A percentile compares a stretch with the other conserved stretches of the same genome.
Conservation (phyloP, 2,797 vertebrate species). For the Myioborus miniatus region DNA sequence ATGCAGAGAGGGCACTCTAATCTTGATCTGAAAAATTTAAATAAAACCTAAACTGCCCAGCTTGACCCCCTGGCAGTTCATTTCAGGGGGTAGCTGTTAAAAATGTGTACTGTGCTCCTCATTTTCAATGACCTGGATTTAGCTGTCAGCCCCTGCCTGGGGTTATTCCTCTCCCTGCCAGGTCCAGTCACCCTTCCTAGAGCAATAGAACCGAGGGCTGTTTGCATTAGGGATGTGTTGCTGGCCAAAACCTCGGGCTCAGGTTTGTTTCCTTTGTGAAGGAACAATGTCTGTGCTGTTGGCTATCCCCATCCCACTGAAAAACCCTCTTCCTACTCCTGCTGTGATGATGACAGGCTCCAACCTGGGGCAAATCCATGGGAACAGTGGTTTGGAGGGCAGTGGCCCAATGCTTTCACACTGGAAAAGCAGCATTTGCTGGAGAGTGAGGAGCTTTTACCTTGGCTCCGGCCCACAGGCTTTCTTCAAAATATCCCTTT, state of each 20-base stretch:
- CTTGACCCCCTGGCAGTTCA: background rate
- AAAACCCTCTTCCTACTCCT: background rate
- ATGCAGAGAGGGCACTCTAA: background rate
- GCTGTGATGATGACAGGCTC: slow-evolving; percentile 33
- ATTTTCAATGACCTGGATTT: background rate
- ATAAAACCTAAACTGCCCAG: accelerated
- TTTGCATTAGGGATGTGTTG: background rate
- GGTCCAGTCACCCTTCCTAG: background rate
- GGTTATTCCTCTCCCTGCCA: background rate
- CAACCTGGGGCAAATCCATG: slow-evolving; percentile 21
- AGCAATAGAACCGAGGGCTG: background rate
- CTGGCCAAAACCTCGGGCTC: background rate
- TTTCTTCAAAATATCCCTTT: slow-evolving; percentile 50
- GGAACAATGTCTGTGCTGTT: background rate
- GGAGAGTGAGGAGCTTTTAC: slow-evolving; percentile 15
- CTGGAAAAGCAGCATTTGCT: slow-evolving; percentile 35
- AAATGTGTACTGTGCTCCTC: background rate
- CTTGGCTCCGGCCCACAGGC: background rate
- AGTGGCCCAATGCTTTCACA: background rate
- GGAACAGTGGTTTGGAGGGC: background rate
- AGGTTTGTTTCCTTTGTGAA: slow-evolving; percentile 11
- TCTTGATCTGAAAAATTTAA: background rate
- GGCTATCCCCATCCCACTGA: background rate
- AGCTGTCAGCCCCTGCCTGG: background rate
- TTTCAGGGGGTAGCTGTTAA: background rate